Base-by-base conservation (phyloP, 2,113 vertebrate species). In the Cololabis saira region DNA sequence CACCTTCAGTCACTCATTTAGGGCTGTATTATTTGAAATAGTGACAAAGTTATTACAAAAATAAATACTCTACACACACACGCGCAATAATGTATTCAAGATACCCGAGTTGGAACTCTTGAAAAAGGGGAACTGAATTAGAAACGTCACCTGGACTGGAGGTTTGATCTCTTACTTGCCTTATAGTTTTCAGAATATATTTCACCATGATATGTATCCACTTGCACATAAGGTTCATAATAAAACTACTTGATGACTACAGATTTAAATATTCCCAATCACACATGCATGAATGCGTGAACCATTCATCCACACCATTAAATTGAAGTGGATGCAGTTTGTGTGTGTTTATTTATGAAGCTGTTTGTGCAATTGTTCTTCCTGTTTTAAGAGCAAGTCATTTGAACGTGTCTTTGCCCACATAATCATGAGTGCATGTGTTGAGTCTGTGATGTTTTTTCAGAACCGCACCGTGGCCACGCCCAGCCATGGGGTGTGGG, bases 391-490 rank as follows among this genome's bases (percentile, higher is more conserved):
- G 40, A 3, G n/a, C 0, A 63, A 55, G 67, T 65, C 13, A 56
- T 40, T 14, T 24, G 24, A 61, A 63, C 56, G 57, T n/a, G 8
- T 74, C 54, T 80, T 51, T 73, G 54, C 63, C 48, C 24, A 51
- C 59, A 37, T 61, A 65, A 69, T 83, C 30, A 24, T 13, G 18
- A 67, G 75, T 68, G 53, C 65, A 60, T 63, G 53, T 52, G 45
- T 62, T 90, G 86, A 87, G 71, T 78, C 53, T 80, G 71, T 56
- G 58, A 71, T 92, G 84, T 90, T 76, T 76, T 86, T 92, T 10
- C 91, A 99, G 97, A 99, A 98, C 85, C 95, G 98, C 62, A 98
- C 98, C 0, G 97, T 99, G 76, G 98, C 98, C 62, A 99, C 98
- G 12, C 98, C 98, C 33, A 99, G 97, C 87, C 98, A 99, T 0